Conservation (phyloP, 30 jellyfish, hydroid and myxozoan genomes). For the Catostylus mosaicus region DNA sequence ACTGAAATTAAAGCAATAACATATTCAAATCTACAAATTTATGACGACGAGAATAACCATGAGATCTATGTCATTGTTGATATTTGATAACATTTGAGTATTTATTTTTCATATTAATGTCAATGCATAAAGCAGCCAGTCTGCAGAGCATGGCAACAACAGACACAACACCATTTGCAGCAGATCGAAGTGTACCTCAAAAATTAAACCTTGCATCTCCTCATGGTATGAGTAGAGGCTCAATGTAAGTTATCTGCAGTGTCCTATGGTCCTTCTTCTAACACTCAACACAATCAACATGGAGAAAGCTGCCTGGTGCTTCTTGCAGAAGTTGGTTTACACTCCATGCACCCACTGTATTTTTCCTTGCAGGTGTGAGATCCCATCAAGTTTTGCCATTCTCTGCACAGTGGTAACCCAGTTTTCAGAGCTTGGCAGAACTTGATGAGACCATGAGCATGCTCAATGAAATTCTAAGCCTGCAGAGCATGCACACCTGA, state of each 20-base stretch:
- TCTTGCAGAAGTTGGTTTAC: too few species aligned
- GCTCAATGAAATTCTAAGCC: too few species aligned
- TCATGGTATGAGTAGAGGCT: not conserved
- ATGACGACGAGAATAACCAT: constrained; percentile 47
- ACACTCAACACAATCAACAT: too few species aligned
- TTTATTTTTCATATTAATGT: not conserved
- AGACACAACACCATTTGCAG: not conserved
- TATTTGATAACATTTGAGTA: constrained; percentile 32
- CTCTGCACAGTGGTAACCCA: too few species aligned
- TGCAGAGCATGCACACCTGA: too few species aligned
- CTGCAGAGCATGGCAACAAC: not conserved
- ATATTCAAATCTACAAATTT: constrained; percentile 94
- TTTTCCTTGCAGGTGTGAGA: too few species aligned
- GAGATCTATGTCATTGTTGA: constrained; percentile 95
- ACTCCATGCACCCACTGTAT: too few species aligned
- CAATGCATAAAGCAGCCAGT: not conserved
- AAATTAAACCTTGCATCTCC: not conserved
- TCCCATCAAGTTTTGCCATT: too few species aligned
- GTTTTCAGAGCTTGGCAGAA: too few species aligned
- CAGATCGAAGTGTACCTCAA: not conserved
- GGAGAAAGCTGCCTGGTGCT: too few species aligned
- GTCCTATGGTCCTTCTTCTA: not conserved
- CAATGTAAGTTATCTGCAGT: not conserved
- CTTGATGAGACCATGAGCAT: too few species aligned
- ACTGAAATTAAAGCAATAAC: constrained; percentile 99